Evolutionary conservation across 35 echinoderm and acorn worm species (phyloP).

Genomic region (Ophioderma brevispina): DNA sequence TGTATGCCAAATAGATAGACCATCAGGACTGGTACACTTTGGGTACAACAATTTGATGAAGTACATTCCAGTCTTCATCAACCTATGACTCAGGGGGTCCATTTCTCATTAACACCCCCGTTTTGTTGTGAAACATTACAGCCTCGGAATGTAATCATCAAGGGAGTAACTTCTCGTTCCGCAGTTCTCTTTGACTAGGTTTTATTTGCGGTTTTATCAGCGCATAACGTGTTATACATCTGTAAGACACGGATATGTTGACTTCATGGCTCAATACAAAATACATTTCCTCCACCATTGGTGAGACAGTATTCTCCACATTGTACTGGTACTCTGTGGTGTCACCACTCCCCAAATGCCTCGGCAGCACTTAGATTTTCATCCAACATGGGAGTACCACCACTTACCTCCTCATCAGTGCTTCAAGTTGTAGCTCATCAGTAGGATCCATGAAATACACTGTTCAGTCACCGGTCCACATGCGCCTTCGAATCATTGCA

Average conservation of each 20-base stretch:
- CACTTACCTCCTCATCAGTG: no score
- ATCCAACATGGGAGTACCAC: no score
- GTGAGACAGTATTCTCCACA: no score
- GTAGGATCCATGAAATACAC: no score
- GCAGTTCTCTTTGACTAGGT: background rate
- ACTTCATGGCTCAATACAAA: no score
- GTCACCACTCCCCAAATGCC: background rate
- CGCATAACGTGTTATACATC: background rate
- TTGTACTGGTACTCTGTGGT: no score
- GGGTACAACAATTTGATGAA: constrained; percentile 70
- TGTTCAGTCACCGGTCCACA: background rate
- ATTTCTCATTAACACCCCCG: constrained; percentile 70
- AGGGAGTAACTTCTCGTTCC: no score
- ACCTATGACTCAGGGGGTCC: constrained; percentile 37
- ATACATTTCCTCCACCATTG: no score
- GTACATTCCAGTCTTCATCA: constrained; percentile 52
- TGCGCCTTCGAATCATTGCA: background rate
- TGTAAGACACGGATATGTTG: no score
- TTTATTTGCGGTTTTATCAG: background rate
- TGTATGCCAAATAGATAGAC: constrained; percentile 25
- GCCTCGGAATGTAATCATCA: background rate
- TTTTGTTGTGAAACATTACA: constrained; percentile 30
- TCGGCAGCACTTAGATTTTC: background rate
- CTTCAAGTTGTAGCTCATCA: no score
- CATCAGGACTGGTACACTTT: constrained; percentile 6